Conservation (phyloP, 1,140 invertebrate species). For the Drosophila repleta region DNA sequence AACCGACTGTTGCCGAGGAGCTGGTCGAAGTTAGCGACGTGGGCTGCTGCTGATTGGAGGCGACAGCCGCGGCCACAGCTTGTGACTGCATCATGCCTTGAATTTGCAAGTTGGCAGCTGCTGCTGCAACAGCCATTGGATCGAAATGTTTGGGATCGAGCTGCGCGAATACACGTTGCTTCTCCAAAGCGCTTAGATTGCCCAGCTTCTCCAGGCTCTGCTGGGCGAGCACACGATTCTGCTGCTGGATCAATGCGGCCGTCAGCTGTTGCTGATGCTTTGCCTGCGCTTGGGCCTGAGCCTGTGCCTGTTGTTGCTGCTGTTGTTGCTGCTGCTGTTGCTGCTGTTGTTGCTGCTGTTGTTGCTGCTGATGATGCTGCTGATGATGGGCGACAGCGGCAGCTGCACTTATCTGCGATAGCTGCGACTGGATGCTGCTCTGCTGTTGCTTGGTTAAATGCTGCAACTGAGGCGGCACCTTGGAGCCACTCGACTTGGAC, state of each 20-base stretch:
- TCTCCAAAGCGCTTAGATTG: conserved; percentile 85
- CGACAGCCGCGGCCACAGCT: conserved; percentile 71
- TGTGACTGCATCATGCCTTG: conserved; percentile 77
- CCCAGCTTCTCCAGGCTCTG: conserved; percentile 86
- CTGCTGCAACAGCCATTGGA: conserved; percentile 79
- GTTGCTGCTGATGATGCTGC: conserved; percentile 75
- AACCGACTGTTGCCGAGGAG: conserved; percentile 27
- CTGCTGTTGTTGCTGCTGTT: conserved; percentile 74
- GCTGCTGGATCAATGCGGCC: conserved; percentile 86
- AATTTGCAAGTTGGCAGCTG: conserved; percentile 79
- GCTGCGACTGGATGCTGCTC: conserved; percentile 75
- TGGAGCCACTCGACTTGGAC: conserved; percentile 64
- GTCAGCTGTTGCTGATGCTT: conserved; percentile 84
- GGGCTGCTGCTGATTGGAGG: conserved; percentile 60
- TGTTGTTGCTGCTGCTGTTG: conserved; percentile 77
- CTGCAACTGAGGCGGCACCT: conserved; percentile 70
- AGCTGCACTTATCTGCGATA: conserved; percentile 74
- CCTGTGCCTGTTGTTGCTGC: conserved; percentile 72
- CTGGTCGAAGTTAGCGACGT: conserved; percentile 22
- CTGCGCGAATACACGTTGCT: conserved; percentile 85
- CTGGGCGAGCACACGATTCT: conserved; percentile 85
- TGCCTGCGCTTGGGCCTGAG: conserved; percentile 53
- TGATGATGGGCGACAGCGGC: conserved; percentile 72
- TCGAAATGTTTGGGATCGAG: conserved; percentile 84
- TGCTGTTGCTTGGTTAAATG: conserved; percentile 82